Evolutionary conservation across 1,140 invertebrate genomes (phyloP), one percentile per base, ranked within the genome.

Genomic region (Ruditapes philippinarum): DNA sequence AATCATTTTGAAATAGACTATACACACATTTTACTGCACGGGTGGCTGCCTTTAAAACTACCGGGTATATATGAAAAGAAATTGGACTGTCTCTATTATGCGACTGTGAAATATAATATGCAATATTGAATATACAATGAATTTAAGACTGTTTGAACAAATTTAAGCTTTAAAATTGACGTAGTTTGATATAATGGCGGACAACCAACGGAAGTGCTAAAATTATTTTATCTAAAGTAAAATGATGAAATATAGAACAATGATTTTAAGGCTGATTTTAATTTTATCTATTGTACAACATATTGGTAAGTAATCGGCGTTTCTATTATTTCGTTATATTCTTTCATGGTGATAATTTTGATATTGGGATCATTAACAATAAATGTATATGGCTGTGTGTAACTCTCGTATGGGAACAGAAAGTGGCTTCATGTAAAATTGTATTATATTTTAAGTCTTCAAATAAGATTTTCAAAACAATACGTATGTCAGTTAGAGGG

Each of bases 21-120:
- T 65, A 65, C 25, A 7, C 31, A 33, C 19, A 54, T 49, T 31
- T 1, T 57, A 57, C 33, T 65, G 5, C 33, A 65, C 60, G 60
- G 60, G 9, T 65, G 60, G 60, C 22, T 36, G 60, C 60, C 31
- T 65, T 65, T 36, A 65, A 65, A 28, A 65, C 60, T 65, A 65
- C 60, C 60, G 60, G 60, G 60, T 65, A 31, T 28, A 31, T 28
- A 33, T 65, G 60, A 65, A 65, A 31, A 65, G 25, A 65, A 65
- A 31, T 65, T 28, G 19, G 60, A 54, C 51, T 14, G 19, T 45
- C 19, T 54, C 51, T 54, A 65, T 65, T 36, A 65, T 65, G 22
- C 42, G 42, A 31, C 22, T n/a, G 31, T 19, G 60, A 9, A 3
- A 33, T 65, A 3, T 28, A 19, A 5, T 19, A 57, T 25, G 54